A percentile compares a stretch with the other conserved stretches of the same genome.
Conservation (phyloP, 2,888 invertebrate species). For the Plusia festucae region DNA sequence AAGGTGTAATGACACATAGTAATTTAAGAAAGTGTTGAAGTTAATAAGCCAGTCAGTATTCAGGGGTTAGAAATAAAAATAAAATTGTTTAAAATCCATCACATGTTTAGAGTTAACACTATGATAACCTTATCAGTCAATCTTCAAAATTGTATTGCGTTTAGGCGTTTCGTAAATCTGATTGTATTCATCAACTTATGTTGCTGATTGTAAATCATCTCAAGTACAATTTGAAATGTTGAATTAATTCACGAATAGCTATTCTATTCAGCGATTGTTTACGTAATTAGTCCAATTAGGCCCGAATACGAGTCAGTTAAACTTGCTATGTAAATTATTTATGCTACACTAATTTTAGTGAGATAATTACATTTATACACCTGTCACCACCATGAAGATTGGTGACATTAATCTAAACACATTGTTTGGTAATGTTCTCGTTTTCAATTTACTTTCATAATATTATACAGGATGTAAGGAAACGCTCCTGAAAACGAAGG, state of each 20-base stretch:
- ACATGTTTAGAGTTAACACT: too few relatives aligned
- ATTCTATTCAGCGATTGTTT: neutral
- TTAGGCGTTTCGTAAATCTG: too few relatives aligned
- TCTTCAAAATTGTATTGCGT: too few relatives aligned
- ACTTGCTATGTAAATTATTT: constrained; percentile 22
- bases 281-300: neutral
- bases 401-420: neutral
- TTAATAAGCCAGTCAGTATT: too few relatives aligned
- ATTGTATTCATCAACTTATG: too few relatives aligned
- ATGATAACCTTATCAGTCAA: too few relatives aligned
- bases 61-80: too few relatives aligned
- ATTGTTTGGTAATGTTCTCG: neutral
- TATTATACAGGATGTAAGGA: neutral
- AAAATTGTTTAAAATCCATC: too few relatives aligned
- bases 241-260: neutral
- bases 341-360: neutral
- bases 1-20: too few relatives aligned
- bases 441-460: neutral
- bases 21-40: too few relatives aligned
- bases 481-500: too few relatives aligned
- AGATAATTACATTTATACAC: constrained; percentile 24
- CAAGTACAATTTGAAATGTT: neutral
- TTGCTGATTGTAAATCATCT: neutral
- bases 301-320: neutral
- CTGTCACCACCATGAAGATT: constrained; percentile 17